Base-by-base conservation (phyloP, 1,140 invertebrate genomes). In the Pseudomyrmex cubaensis region DNA sequence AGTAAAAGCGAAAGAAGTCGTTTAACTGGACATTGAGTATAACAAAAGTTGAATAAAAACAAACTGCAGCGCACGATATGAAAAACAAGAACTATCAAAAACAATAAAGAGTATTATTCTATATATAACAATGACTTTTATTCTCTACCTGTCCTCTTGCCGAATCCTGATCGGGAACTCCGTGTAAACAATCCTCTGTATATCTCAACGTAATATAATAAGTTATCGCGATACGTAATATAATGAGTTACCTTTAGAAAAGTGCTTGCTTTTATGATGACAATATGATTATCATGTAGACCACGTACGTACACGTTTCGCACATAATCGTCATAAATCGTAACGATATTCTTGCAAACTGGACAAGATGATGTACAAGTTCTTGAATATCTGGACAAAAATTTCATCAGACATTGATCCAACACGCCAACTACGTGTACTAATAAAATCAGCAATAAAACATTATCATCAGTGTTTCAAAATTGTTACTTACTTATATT, bases 91-190 rank as follows among this genome's bases (percentile, higher is more conserved):
- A 93, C 91, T 93, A 93, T 93, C 89, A 92, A 93, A 94, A 94
- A 94, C 91, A 94, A 94, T 94, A 94, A 94, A 94, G 93, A 94
- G 93, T 94, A 94, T 94, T 94, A 94, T 94, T 94, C 93, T 94
- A 94, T 94, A 94, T 91, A 93, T 92, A 93, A 92, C 67, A 90
- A 86, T 85, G 88, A 83, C 86, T 90, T 90, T 90, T 73, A 67
- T 87, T 82, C 3, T 15, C 7, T 15, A 84, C 74, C 78, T 80
- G 12, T n/a, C 66, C 22, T 85, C n/a, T 8, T 15, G 35, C 72
- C 9, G 35, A 35, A 35, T 69, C 35, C 12, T 13, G 22, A 9
- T 44, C n/a, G 35, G 35, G 5, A 7, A 35, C 35, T 35, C 35
- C 35, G 7, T 35, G 0, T 35, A 35, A 35, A 35, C 5, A 35